phyloP scores from a whole-genome alignment of 2,113 vertebrate species.

The Lutjanus erythropterus region DNA sequence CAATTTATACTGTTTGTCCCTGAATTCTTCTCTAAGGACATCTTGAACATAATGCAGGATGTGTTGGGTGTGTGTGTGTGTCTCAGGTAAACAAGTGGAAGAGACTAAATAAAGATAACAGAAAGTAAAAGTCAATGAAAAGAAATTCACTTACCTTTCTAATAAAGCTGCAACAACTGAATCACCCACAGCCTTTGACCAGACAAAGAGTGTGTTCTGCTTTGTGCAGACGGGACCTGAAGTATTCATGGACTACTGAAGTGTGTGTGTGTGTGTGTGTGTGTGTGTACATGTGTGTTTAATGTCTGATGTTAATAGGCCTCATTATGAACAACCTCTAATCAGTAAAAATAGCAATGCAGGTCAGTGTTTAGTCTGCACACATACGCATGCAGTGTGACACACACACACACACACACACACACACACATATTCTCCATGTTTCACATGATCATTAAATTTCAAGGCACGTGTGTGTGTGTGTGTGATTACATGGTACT shows the following conservation, averaged over 20 bases:
- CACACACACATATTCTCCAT: constrained; percentile 35
- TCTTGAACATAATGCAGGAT: not conserved
- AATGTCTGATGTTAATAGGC: constrained; percentile 64
- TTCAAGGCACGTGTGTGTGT: constrained; percentile 49
- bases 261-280: constrained; percentile 29
- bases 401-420: constrained; percentile 45
- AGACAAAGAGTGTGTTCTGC: constrained; percentile 15
- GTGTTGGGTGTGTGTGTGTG: not conserved
- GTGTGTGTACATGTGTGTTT: constrained; percentile 22
- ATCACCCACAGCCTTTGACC: not conserved
- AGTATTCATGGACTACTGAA: not conserved
- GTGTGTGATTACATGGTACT: constrained; percentile 61
- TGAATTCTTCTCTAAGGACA: not conserved
- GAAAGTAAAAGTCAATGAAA: not conserved
- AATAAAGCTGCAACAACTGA: not conserved
- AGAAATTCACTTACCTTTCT: constrained; percentile 16
- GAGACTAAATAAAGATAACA: not conserved
- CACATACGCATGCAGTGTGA: constrained; percentile 28
- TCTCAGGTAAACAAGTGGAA: not conserved
- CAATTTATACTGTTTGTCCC: not conserved
- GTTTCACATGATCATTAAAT: constrained; percentile 72
- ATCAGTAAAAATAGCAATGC: constrained; percentile 77
- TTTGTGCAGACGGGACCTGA: constrained; percentile 19
- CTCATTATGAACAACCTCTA: constrained; percentile 72
- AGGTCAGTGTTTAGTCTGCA: constrained; percentile 74